Conservation (phyloP, 2,888 invertebrate species). For the Cylloceria caligata region DNA sequence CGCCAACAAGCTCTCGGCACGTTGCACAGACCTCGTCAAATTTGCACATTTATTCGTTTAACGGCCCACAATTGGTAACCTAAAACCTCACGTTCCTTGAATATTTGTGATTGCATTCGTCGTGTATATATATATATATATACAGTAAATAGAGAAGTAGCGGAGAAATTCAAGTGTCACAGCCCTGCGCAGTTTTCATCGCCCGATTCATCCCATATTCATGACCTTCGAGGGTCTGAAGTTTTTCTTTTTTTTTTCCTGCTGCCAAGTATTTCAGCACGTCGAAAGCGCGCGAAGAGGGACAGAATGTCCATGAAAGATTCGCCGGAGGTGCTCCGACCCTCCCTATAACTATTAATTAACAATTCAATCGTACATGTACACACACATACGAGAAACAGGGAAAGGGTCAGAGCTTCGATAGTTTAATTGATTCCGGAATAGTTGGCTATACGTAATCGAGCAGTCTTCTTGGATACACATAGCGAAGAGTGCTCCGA, state of each 20-base stretch:
- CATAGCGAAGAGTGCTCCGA: constrained; percentile 28
- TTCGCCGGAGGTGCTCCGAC: constrained; percentile 40
- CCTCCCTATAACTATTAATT: constrained; percentile 72
- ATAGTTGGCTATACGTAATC: constrained; percentile 76
- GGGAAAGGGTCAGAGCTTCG: constrained; percentile 66
- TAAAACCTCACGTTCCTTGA: constrained; percentile 74
- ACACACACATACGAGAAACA: constrained; percentile 39
- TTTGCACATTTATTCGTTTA: constrained; percentile 84
- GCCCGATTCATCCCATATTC: constrained; percentile 78
- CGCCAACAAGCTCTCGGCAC: constrained; percentile 37
- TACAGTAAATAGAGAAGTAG: constrained; percentile 20
- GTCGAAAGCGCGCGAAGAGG: constrained; percentile 35
- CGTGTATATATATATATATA: constrained; percentile 38
- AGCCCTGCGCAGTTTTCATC: constrained; percentile 8
- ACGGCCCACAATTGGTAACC: constrained; percentile 75
- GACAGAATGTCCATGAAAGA: constrained; percentile 36
- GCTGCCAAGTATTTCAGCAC: constrained; percentile 2
- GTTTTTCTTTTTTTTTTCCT: constrained; percentile 16
- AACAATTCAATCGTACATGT: constrained; percentile 77
- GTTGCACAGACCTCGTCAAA: constrained; percentile 75
- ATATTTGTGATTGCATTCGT: constrained; percentile 70
- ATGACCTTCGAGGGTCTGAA: constrained; percentile 71
- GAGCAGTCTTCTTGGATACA: constrained; percentile 34
- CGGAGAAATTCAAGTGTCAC: constrained; percentile 28
- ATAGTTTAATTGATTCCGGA: constrained; percentile 82